Base-by-base conservation (phyloP, 2,888 invertebrate genomes). In the Stenichneumon culpator region DNA sequence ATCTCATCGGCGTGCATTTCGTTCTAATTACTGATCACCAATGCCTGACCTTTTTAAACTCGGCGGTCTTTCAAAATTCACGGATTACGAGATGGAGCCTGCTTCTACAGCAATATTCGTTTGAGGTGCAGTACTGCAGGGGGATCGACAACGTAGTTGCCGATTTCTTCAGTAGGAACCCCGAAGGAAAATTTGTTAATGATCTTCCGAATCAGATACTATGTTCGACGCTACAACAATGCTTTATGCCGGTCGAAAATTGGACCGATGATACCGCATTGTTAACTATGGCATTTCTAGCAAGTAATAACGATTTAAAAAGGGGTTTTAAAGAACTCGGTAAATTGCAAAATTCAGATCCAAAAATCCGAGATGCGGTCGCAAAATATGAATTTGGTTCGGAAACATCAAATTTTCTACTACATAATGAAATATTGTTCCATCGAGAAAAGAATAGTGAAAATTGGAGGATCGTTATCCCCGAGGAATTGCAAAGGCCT, bases 291-390 rank as follows among this genome's bases (percentile, higher is more conserved):
- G 19, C 22, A 3, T 54, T 54, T 3, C 19, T 54, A 7, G 5
- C 54, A 22, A 9, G 16, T 2, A 54, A 54, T 54, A 19, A 22
- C 3, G 19, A 19, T 54, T 9, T 54, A 9, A n/a, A 14, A 9
- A 3, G n/a, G 1, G n/a, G n/a, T n/a, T 77, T 81, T 2, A 69
- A 70, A 70, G 5, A 52, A 0, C 36, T 77, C 11, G 54, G 9
- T 3, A 14, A 75, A 11, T 69, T 68, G 16, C 81, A 84, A 77
- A 19, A 36, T 14, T 2, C 14, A 57, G n/a, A 77, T 81, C 36
- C 6, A 0, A 22, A 11, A 19, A 16, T 11, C 69, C 11, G 7
- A 54, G 22, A n/a, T 3, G 4, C 7, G 3, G 7, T 54, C 22
- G 54, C n/a, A 6, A 7, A 19, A 19, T 9, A 22, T 19, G 19